Percentiles rank a stretch among this genome's conserved stretches.
These are phyloP conservation scores for Channa argus DNA, from an alignment of 2,113 vertebrate species.

Conservation along the genomic window DNA sequence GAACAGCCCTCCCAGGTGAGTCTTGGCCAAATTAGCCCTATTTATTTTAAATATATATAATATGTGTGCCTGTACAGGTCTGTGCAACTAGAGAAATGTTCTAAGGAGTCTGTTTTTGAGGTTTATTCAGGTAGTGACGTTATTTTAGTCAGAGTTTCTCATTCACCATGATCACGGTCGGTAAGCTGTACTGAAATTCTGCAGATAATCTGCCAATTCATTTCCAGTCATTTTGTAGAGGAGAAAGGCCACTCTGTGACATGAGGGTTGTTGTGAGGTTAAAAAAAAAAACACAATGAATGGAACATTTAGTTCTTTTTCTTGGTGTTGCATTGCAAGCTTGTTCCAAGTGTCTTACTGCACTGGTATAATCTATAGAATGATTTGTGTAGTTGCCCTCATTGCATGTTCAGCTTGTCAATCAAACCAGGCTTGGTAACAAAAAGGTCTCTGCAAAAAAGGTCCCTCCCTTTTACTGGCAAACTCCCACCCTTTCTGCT, in stretches of 20 bases:
- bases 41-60: constrained; percentile 87
- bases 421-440: constrained; percentile 70
- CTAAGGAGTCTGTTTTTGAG: constrained; percentile 79
- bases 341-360: constrained; percentile 76
- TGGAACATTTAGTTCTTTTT: constrained; percentile 64
- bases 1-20: constrained; percentile 62
- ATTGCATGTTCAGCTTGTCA: constrained; percentile 85
- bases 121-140: constrained; percentile 81
- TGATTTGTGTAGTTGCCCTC: constrained; percentile 78
- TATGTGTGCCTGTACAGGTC: constrained; percentile 86
- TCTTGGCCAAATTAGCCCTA: constrained; percentile 80
- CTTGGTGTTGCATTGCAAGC: constrained; percentile 75
- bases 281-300: constrained; percentile 42
- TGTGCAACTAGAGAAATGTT: constrained; percentile 80
- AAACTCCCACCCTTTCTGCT: constrained; percentile 71
- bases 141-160: constrained; percentile 74
- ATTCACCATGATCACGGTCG: constrained; percentile 69
- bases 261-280: constrained; percentile 42
- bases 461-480: constrained; percentile 29
- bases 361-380: constrained; percentile 75
- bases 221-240: constrained; percentile 68
- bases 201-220: constrained; percentile 61
- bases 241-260: constrained; percentile 46
- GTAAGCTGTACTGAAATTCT: constrained; percentile 76
- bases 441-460: constrained; percentile 53